Conservation (phyloP, 2,888 invertebrate genomes). For the Anoncus sp. region DNA sequence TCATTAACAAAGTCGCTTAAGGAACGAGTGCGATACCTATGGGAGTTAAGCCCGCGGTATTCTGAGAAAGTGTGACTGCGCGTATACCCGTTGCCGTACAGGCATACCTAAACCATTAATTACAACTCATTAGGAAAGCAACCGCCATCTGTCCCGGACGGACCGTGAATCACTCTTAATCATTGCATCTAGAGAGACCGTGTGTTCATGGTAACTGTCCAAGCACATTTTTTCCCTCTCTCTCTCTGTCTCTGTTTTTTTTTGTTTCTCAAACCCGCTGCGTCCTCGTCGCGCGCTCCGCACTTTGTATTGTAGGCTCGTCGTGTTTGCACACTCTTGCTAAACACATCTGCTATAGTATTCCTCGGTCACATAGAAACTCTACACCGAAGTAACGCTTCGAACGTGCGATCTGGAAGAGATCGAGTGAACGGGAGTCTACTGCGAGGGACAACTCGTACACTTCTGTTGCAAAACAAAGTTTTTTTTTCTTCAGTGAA, state of each 20-base stretch:
- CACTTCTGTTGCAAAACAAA: background rate
- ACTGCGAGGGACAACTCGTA: background rate
- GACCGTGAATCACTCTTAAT: constrained; percentile 82
- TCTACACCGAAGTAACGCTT: no score
- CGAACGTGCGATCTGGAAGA: no score
- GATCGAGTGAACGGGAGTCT: no score
- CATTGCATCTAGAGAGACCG: constrained; percentile 77
- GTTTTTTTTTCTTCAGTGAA: background rate
- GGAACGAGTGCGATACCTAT: constrained; percentile 56
- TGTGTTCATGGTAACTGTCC: constrained; percentile 63
- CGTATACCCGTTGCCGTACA: constrained; percentile 69
- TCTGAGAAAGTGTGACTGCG: constrained; percentile 67
- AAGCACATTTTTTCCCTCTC: constrained; percentile 23
- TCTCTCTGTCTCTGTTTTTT: constrained; percentile 44
- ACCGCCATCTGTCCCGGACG: constrained; percentile 81
- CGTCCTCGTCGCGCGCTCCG: constrained; percentile 25
- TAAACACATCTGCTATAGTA: background rate
- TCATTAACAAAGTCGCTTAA: constrained; percentile 21
- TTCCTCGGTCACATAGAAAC: background rate
- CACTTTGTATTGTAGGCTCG: constrained; percentile 32
- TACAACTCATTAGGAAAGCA: constrained; percentile 82
- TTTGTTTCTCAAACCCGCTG: constrained; percentile 23
- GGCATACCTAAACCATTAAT: constrained; percentile 81
- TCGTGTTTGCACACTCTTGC: constrained; percentile 14
- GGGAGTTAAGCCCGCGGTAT: constrained; percentile 52